A percentile compares a stretch with the other conserved stretches of the same genome.
These are phyloP conservation scores for Drosophila sturtevanti DNA, from an alignment of 1,140 invertebrate species.

Conservation along the genomic window DNA sequence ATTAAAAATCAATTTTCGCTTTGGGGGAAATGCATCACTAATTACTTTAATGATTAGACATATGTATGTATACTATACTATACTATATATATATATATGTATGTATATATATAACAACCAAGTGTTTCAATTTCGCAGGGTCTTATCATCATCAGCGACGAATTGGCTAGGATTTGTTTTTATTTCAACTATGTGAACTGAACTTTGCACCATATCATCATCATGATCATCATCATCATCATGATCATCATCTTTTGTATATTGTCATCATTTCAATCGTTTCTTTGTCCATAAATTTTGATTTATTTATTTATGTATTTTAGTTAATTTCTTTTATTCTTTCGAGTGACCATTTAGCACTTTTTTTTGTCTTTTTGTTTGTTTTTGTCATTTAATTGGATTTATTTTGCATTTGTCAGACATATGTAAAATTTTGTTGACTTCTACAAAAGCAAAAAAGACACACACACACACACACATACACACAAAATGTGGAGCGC, in stretches of 20 bases:
- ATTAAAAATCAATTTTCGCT: constrained; percentile 7
- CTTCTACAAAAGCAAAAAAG: neutral
- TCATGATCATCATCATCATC: neutral
- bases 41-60: constrained; percentile 1
- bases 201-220: neutral
- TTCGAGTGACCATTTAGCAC: constrained; percentile 22
- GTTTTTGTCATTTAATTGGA: constrained; percentile 36
- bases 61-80: no score
- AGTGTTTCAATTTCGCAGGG: neutral
- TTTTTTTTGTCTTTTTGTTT: constrained; percentile 53
- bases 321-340: constrained; percentile 14
- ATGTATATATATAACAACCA: no score
- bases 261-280: neutral
- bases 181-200: neutral
- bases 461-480: neutral
- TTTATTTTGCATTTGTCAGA: neutral
- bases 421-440: neutral
- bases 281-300: constrained; percentile 43
- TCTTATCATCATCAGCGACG: constrained; percentile 7
- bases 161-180: neutral
- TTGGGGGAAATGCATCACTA: constrained; percentile 5
- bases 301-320: constrained; percentile 41
- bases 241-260: neutral
- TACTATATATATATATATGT: no score
- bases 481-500: neutral